Percentiles rank a stretch among this genome's conserved stretches.
Conservation (phyloP, 2,113 vertebrate genomes). For the Sapajus apella region DNA sequence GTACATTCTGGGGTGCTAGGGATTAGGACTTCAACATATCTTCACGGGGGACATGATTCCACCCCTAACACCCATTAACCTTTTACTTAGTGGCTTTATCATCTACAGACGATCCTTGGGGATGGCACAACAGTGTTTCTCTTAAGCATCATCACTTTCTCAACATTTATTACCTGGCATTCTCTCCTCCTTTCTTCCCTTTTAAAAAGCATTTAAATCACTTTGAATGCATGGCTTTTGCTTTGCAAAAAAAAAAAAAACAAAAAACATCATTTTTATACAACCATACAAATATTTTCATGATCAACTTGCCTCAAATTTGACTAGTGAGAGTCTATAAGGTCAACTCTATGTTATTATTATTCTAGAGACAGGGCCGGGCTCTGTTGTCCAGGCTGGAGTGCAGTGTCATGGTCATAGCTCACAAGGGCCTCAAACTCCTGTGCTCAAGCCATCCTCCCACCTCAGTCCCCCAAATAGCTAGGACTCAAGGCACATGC, state of each 20-base stretch:
- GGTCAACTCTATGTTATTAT: neutral
- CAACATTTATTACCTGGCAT: neutral
- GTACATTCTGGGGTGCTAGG: neutral
- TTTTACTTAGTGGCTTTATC: neutral
- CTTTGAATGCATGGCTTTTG: neutral
- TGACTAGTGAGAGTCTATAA: neutral
- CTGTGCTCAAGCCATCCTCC: no score
- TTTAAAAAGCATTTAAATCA: neutral
- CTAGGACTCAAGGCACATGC: no score
- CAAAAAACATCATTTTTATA: conserved; percentile 15
- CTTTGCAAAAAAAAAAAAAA: neutral
- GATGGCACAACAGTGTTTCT: neutral
- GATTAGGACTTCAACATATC: neutral
- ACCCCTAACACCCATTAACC: neutral
- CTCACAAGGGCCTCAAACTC: no score
- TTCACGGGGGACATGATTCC: neutral
- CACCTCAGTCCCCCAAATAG: no score
- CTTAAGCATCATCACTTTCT: conserved; percentile 3
- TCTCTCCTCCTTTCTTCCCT: neutral
- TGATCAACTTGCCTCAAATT: conserved; percentile 7
- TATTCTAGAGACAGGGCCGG: no score
- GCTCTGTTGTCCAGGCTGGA: no score
- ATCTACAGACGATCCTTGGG: neutral
- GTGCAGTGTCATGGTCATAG: no score
- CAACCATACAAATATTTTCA: neutral